phyloP scores from a whole-genome alignment of 2,888 invertebrate genomes.

The Pyralis farinalis region DNA sequence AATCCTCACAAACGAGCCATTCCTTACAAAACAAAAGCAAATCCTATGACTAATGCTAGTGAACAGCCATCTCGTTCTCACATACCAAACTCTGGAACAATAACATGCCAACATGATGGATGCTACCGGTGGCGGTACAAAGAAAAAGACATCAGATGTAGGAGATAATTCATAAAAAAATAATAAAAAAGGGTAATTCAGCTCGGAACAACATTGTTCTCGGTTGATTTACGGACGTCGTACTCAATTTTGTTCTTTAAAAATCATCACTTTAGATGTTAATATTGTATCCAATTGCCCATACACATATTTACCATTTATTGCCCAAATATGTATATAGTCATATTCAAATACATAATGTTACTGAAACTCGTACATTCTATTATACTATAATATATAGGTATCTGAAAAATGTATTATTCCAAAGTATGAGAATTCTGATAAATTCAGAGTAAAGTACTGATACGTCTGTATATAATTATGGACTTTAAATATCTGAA shows the following conservation, averaged over 20 bases:
- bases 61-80: slow-evolving; percentile 29
- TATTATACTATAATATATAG: too few species aligned
- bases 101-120: slow-evolving; percentile 58
- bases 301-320: too few species aligned
- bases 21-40: slow-evolving; percentile 54
- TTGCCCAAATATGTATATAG: too few species aligned
- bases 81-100: slow-evolving; percentile 52
- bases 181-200: slow-evolving; percentile 61
- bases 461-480: too few species aligned
- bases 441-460: too few species aligned
- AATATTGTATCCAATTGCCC: too few species aligned
- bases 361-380: too few species aligned
- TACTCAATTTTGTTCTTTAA: too few species aligned
- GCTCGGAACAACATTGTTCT: slow-evolving; percentile 50
- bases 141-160: slow-evolving; percentile 60
- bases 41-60: slow-evolving; percentile 55
- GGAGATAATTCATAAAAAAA: slow-evolving; percentile 72
- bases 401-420: too few species aligned
- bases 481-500: background rate
- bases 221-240: slow-evolving; percentile 48
- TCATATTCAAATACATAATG: too few species aligned
- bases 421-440: too few species aligned
- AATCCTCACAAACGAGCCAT: slow-evolving; percentile 48
- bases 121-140: slow-evolving; percentile 59
- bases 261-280: too few species aligned